Conservation (phyloP, 2,113 vertebrate genomes). For the Odocoileus virginianus region DNA sequence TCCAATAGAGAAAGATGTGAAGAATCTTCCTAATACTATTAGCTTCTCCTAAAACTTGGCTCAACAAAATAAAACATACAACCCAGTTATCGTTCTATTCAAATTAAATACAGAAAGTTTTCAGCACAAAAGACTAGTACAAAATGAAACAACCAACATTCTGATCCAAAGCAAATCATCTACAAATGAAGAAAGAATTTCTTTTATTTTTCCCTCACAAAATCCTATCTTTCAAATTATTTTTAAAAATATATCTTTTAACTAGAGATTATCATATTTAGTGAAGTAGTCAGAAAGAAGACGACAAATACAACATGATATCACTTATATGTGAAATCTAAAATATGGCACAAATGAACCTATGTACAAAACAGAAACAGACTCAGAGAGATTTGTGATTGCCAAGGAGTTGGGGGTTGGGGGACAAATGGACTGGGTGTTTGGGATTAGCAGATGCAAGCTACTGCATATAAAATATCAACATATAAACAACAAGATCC, state of each 20-base stretch:
- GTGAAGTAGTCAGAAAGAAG: not conserved
- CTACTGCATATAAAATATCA: not conserved
- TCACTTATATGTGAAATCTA: not conserved
- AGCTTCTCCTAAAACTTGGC: not conserved
- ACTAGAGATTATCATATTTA: not conserved
- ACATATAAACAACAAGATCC: not conserved
- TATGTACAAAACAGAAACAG: not conserved
- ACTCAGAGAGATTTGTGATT: not conserved
- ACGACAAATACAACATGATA: not conserved
- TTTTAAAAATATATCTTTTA: not conserved
- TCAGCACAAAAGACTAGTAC: not conserved
- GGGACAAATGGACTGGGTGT: not conserved
- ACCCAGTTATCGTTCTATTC: not conserved
- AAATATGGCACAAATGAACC: not conserved
- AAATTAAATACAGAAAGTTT: not conserved
- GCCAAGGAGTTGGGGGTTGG: not conserved
- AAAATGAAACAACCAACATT: not conserved
- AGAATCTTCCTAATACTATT: not conserved
- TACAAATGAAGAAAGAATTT: not conserved
- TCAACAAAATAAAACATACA: not conserved
- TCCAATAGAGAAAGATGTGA: not conserved
- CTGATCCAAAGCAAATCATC: not conserved
- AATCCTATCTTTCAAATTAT: not conserved
- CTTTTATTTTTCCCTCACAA: not conserved
- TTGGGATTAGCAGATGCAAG: not conserved